These are phyloP conservation scores for Pseudeuparius sepicola DNA, from an alignment of 2,888 invertebrate species.

Conservation along the genomic window DNA sequence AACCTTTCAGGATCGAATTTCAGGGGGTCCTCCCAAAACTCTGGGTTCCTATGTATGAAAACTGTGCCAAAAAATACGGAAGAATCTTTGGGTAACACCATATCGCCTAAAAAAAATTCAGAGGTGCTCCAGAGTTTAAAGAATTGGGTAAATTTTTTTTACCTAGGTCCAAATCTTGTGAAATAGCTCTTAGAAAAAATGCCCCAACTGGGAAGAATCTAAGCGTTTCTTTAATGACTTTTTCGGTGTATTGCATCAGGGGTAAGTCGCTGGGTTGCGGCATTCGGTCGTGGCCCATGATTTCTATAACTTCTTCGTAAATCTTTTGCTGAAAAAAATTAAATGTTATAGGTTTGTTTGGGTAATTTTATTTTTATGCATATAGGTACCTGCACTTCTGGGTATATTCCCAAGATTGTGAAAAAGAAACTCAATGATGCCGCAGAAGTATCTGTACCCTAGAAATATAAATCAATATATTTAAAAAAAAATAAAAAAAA, in stretches of 20 bases:
- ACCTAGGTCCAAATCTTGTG: no score
- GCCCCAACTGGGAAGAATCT: slow-evolving; percentile 25
- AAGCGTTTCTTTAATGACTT: slow-evolving; percentile 26
- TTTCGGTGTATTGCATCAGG: slow-evolving; percentile 23
- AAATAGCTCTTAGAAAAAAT: slow-evolving; percentile 15
- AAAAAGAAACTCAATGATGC: background rate
- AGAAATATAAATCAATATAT: background rate
- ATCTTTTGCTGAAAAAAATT: slow-evolving; percentile 22
- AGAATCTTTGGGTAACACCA: slow-evolving; percentile 11
- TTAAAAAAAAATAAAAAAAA: background rate
- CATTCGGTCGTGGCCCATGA: slow-evolving; percentile 18
- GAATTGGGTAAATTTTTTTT: no score
- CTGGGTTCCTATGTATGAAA: slow-evolving; percentile 38
- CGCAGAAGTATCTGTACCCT: background rate
- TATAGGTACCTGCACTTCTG: background rate
- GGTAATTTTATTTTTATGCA: background rate
- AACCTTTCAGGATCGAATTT: slow-evolving; percentile 50
- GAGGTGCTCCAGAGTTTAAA: no score
- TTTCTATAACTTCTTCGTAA: slow-evolving; percentile 21
- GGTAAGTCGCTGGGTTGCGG: slow-evolving; percentile 20
- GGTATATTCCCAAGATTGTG: slow-evolving; percentile 1
- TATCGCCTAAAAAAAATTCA: slow-evolving; percentile 14
- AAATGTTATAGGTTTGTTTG: no score
- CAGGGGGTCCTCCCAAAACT: slow-evolving; percentile 47
- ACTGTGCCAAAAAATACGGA: slow-evolving; percentile 7